These are phyloP conservation scores for Nephila pilipes DNA, from an alignment of 1,140 invertebrate genomes.

Conservation along the genomic window DNA sequence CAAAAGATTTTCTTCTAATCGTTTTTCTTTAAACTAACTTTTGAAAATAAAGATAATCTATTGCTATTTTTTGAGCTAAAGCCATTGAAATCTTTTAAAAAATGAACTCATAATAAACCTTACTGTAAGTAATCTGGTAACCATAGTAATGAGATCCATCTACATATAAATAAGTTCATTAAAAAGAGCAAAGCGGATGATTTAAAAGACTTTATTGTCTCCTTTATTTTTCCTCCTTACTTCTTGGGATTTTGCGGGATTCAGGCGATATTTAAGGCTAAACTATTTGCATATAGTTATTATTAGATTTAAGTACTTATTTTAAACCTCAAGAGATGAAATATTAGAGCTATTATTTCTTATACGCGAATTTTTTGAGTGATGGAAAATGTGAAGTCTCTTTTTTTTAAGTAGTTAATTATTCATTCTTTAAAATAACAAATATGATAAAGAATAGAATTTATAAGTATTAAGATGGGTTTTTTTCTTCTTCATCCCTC, in stretches of 20 bases:
- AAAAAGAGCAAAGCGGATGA: not conserved
- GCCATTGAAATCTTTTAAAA: not conserved
- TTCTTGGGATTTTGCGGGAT: not conserved
- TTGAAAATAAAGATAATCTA: not conserved
- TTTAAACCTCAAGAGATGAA: not conserved
- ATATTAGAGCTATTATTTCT: not conserved
- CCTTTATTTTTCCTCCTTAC: not conserved
- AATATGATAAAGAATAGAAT: not conserved
- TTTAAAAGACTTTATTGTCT: not conserved
- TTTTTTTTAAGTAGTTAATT: not conserved
- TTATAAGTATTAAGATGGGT: not conserved
- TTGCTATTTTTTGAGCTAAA: not conserved
- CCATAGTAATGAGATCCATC: not conserved
- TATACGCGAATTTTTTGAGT: not conserved
- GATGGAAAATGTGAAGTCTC: not conserved
- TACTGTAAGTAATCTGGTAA: not conserved
- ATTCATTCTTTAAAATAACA: not conserved
- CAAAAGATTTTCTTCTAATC: not conserved
- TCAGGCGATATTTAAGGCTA: not conserved
- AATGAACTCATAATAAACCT: not conserved
- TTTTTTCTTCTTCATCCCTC: no score
- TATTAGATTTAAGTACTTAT: not conserved
- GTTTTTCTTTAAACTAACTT: not conserved
- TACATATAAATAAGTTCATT: slow-evolving; percentile 32
- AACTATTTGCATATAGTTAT: not conserved